Evolutionary conservation across 2,113 vertebrate species (phyloP), one percentile per base, ranked within the genome.

Genomic region (Leptobrachium ailaonicum): DNA sequence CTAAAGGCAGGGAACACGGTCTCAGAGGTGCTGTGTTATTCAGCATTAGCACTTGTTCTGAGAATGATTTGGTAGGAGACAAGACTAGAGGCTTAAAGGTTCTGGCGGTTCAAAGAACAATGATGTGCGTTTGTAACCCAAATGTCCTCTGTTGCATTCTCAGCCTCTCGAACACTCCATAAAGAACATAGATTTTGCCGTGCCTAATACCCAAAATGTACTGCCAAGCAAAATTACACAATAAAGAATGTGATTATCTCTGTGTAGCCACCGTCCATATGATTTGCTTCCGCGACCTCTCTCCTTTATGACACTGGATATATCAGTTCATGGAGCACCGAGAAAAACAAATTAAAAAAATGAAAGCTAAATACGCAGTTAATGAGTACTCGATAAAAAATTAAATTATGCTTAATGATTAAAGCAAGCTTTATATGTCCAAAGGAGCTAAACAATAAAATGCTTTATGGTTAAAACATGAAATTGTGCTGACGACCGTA

Each of bases 361-460:
- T 43, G 42, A 77, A 47, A 78, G 9, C 40, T 43, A 69, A 67
- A 69, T 63, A 69, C 43, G 43, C 20, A 45, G 4, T 77, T n/a
- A 80, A 32, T 2, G 54, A 83, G 82, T 10, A 3, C 1, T 41
- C 54, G 70, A 3, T 45, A 77, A 80, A 50, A 75, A 75, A 0
- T 2, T 58, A 82, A 73, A 83, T 63, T 71, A 76, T 2, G 47
- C 9, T 10, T 77, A 63, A 66, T 14, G 54, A 82, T 78, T 4
- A 80, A 68, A 80, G 58, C 66, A 82, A 83, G 6, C 2, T 64
- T 62, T 69, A 12, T 54, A 1, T 0, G 69, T 82, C 40, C 41
- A 71, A 83, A 85, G 71, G 42, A 0, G 63, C 6, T 2, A 0
- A 80, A 80, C 77, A 73, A 8, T 74, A 80, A 80, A 74, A 80